A percentile compares a stretch with the other conserved stretches of the same genome.
These are phyloP conservation scores for Danionella dracula DNA, from an alignment of 2,797 vertebrate species.

Conservation along the genomic window DNA sequence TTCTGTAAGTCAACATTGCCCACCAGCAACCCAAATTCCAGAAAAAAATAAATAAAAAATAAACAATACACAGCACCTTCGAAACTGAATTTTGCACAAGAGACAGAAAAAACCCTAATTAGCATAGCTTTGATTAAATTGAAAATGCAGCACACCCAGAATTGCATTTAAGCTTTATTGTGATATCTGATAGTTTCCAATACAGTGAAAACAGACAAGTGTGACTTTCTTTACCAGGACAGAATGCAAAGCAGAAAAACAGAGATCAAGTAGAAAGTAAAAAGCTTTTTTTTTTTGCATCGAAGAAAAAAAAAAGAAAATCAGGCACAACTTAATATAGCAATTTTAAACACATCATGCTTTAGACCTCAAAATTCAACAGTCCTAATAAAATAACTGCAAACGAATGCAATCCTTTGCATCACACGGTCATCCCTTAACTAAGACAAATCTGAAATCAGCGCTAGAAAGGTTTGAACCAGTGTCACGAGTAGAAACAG, in stretches of 20 bases:
- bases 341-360: conserved; percentile 77
- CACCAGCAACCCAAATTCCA: too few relatives aligned
- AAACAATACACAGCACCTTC: too few relatives aligned
- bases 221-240: conserved; percentile 82
- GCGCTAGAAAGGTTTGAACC: conserved; percentile 58
- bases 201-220: conserved; percentile 87
- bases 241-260: conserved; percentile 78
- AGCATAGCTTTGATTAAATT: too few relatives aligned
- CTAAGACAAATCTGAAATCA: conserved; percentile 43
- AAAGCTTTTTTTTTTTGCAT: conserved; percentile 59
- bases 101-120: too few relatives aligned
- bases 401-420: conserved; percentile 58
- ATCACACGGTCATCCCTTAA: conserved; percentile 49
- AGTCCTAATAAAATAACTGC: conserved; percentile 64
- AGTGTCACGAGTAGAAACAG: conserved; percentile 59
- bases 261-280: conserved; percentile 75
- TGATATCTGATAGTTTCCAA: conserved; percentile 90
- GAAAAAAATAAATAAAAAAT: too few relatives aligned
- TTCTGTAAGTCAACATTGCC: too few relatives aligned
- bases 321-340: conserved; percentile 77
- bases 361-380: conserved; percentile 70
- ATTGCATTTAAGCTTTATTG: conserved; percentile 90
- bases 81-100: too few relatives aligned
- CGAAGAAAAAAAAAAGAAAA: conserved; percentile 64
- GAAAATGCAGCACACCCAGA: conserved; percentile 28